phyloP scores from a whole-genome alignment of 2,888 invertebrate genomes.

The Mystacides longicornis region DNA sequence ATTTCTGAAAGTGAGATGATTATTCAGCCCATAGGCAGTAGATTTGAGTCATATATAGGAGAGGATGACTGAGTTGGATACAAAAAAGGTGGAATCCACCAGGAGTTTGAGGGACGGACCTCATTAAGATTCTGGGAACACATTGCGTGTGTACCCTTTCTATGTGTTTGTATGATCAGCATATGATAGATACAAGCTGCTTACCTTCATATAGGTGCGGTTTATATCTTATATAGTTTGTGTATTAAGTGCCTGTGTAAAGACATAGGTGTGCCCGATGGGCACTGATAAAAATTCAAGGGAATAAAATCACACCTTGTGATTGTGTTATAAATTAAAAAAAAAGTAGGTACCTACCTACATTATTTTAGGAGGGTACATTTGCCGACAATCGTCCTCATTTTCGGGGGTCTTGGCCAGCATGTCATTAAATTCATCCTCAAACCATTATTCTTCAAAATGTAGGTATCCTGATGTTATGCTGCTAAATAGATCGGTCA shows the following conservation, averaged over 20 bases:
- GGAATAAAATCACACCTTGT: no score
- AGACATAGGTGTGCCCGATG: not conserved
- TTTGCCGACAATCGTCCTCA: no score
- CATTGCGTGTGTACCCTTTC: conserved; percentile 5
- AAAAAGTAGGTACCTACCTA: no score
- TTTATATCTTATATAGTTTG: no score
- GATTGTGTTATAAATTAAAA: not conserved
- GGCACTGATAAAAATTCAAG: no score
- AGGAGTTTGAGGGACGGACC: conserved; percentile 10
- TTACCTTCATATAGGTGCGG: no score
- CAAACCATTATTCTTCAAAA: no score
- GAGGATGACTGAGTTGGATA: not conserved
- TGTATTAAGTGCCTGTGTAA: not conserved
- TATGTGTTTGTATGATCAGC: not conserved
- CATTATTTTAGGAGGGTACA: no score
- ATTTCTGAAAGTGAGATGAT: not conserved
- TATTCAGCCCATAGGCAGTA: not conserved
- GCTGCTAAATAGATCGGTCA: no score
- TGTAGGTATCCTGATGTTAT: no score
- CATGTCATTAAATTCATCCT: no score
- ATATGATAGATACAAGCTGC: not conserved
- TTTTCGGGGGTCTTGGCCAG: no score
- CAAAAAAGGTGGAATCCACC: not conserved
- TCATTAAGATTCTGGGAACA: conserved; percentile 19
- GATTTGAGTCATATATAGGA: not conserved